Evolutionary conservation across 2,113 vertebrate genomes (phyloP).

Genomic region (Podarcis raffonei): DNA sequence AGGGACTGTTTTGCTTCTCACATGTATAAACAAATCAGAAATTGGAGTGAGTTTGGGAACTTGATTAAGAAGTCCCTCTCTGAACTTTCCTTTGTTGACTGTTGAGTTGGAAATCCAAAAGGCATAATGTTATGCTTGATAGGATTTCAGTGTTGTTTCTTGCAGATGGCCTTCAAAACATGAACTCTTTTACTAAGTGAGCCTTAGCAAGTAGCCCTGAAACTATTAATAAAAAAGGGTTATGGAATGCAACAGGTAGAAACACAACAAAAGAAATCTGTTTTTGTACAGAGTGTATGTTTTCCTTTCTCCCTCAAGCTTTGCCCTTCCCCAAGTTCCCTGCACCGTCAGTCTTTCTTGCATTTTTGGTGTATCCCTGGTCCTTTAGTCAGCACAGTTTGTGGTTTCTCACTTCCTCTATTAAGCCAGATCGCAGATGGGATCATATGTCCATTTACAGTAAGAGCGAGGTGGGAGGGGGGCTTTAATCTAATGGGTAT

Average conservation of each 20-base stretch:
- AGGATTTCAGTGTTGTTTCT: not conserved
- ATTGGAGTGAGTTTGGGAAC: not conserved
- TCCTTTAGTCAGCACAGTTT: not conserved
- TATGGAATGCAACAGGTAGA: not conserved
- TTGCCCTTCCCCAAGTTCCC: too few species aligned
- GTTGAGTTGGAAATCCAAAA: not conserved
- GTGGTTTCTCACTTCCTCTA: not conserved
- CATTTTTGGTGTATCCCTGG: not conserved
- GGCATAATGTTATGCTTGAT: not conserved
- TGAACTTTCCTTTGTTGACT: not conserved
- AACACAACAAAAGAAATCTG: not conserved
- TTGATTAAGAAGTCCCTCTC: too few species aligned
- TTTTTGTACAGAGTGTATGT: not conserved
- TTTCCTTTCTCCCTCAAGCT: too few species aligned
- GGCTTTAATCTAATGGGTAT: not conserved
- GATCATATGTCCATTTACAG: not conserved
- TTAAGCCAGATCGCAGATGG: not conserved
- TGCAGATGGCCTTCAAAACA: not conserved
- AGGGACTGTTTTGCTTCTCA: not conserved
- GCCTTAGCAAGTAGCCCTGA: not conserved
- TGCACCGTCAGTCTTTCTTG: too few species aligned
- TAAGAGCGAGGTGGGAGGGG: not conserved
- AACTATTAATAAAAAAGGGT: not conserved
- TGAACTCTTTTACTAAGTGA: too few species aligned
- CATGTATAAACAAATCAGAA: not conserved